phyloP scores from a whole-genome alignment of 2,888 invertebrate species.

The Thelaira solivaga region DNA sequence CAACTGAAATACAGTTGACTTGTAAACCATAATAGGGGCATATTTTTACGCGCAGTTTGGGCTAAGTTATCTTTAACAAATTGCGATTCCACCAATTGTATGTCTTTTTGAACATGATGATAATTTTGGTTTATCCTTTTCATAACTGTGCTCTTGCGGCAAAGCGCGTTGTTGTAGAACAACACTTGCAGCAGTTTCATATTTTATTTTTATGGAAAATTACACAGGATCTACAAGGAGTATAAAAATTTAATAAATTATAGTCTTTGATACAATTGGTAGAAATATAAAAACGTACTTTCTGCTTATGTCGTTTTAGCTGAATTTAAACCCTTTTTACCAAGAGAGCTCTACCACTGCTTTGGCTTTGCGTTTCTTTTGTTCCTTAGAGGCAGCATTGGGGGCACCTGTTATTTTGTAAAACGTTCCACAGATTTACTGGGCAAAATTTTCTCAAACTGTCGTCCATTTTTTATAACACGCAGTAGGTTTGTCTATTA shows the following conservation, averaged over 20 bases:
- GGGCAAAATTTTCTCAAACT: slow-evolving; percentile 92
- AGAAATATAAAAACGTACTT: slow-evolving; percentile 39
- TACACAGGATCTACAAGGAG: slow-evolving; percentile 83
- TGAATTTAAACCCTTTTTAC: slow-evolving; percentile 67
- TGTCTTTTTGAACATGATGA: slow-evolving; percentile 73
- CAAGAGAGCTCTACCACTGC: slow-evolving; percentile 71
- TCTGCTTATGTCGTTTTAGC: slow-evolving; percentile 63
- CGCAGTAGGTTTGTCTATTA: slow-evolving; percentile 97
- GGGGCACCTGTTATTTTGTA: slow-evolving; percentile 78
- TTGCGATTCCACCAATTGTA: slow-evolving; percentile 75
- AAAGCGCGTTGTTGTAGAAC: slow-evolving; percentile 84
- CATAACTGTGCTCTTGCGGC: slow-evolving; percentile 87
- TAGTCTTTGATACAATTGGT: too few species aligned
- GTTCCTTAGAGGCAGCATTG: slow-evolving; percentile 73
- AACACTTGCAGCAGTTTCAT: slow-evolving; percentile 80
- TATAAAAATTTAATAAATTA: not conserved
- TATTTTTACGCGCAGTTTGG: too few species aligned
- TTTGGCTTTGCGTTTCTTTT: slow-evolving; percentile 72
- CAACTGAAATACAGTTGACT: too few species aligned
- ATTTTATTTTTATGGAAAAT: slow-evolving; percentile 90
- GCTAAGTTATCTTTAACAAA: too few species aligned
- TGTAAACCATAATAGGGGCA: too few species aligned
- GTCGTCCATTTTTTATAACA: slow-evolving; percentile 95
- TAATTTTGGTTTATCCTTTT: slow-evolving; percentile 78
- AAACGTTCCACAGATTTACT: slow-evolving; percentile 91